phyloP scores from a whole-genome alignment of 2,888 invertebrate species.

The Meta bourneti region DNA sequence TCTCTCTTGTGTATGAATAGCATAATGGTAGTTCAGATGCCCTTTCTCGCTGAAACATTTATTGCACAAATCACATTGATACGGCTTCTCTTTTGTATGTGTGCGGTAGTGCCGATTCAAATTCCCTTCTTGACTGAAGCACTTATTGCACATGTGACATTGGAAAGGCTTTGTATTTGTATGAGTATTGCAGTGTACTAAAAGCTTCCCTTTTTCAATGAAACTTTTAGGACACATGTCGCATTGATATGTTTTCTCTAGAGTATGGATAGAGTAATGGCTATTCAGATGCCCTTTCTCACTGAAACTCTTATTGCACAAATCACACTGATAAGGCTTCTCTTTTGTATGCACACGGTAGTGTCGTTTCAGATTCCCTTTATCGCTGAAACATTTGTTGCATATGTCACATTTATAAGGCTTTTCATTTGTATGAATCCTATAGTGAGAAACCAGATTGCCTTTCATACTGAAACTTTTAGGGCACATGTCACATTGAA shows the following conservation, averaged over 20 bases:
- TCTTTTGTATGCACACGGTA: background rate
- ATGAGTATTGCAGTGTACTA: background rate
- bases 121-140: background rate
- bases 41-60: background rate
- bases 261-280: constrained; percentile 5
- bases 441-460: background rate
- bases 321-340: background rate
- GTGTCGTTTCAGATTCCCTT: background rate
- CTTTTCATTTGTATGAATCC: background rate
- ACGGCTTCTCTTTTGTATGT: too few relatives aligned
- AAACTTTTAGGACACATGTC: constrained; percentile 6
- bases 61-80: background rate
- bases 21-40: background rate
- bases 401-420: background rate
- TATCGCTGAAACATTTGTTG: background rate
- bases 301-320: background rate
- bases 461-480: background rate
- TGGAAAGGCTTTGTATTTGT: background rate
- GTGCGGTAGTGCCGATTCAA: background rate
- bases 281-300: background rate
- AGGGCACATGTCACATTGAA: background rate
- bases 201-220: background rate
- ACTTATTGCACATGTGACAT: background rate
- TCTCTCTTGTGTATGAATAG: background rate
- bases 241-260: constrained; percentile 8